These are phyloP conservation scores for Hemibagrus wyckioides DNA, from an alignment of 2,113 vertebrate species.

Conservation along the genomic window DNA sequence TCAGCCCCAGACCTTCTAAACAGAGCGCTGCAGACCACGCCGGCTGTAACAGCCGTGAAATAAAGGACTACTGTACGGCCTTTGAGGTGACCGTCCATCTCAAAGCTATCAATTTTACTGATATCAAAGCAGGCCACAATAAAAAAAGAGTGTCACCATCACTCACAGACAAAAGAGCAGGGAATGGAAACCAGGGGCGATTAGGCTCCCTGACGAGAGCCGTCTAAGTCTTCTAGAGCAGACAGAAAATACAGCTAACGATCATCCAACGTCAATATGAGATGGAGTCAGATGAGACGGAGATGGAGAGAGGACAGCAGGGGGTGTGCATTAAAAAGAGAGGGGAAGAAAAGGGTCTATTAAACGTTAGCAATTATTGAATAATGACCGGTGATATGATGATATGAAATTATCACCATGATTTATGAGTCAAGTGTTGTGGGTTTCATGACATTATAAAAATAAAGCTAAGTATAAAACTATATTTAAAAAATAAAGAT, in stretches of 20 bases:
- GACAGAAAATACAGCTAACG: conserved; percentile 1
- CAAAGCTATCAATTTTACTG: neutral
- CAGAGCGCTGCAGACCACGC: neutral
- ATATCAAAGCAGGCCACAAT: conserved; percentile 23
- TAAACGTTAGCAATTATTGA: neutral
- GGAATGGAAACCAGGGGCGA: neutral
- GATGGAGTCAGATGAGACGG: neutral
- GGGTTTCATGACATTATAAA: neutral
- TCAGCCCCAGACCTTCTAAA: conserved; percentile 3
- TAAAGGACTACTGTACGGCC: neutral
- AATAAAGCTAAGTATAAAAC: neutral
- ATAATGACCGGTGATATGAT: neutral
- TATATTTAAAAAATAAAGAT: neutral
- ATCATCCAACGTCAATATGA: neutral
- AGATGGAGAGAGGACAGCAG: neutral
- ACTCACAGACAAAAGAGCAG: conserved; percentile 14
- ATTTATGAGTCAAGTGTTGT: neutral
- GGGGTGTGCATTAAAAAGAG: neutral
- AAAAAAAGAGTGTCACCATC: neutral
- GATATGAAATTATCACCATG: neutral
- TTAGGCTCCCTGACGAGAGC: neutral
- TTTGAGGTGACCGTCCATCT: conserved; percentile 28
- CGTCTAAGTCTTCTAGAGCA: neutral
- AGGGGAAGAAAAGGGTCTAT: neutral
- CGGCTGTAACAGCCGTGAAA: neutral